Conservation (phyloP, 2,797 vertebrate species). For the Amblyraja radiata region DNA sequence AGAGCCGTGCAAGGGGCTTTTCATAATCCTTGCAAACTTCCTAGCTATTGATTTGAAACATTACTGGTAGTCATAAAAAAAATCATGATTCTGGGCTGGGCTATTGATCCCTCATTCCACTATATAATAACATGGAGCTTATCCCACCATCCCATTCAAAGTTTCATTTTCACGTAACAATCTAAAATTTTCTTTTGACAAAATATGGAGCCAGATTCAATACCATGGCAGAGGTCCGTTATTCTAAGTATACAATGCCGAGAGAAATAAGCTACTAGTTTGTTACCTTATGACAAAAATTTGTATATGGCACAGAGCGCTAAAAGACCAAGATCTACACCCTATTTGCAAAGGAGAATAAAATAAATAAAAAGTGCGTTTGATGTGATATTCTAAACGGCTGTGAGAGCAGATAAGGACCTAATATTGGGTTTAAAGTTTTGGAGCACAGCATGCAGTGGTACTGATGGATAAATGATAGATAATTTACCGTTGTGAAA, state of each 20-base stretch:
- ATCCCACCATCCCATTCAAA: not conserved
- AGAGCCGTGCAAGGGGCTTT: not conserved
- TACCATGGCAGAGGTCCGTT: not conserved
- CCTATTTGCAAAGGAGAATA: not conserved
- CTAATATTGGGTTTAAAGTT: constrained; percentile 24
- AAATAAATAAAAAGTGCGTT: not conserved
- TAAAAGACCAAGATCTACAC: not conserved
- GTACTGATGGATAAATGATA: constrained; percentile 25
- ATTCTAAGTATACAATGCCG: not conserved
- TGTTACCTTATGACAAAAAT: not conserved
- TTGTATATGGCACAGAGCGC: not conserved
- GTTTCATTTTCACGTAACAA: not conserved
- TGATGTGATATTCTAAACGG: not conserved
- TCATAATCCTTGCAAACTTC: not conserved
- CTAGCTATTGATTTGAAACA: not conserved
- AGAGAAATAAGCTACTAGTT: not conserved
- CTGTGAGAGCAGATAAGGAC: not conserved
- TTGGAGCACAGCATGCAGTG: constrained; percentile 12
- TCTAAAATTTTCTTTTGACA: too few relatives aligned
- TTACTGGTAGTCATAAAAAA: not conserved
- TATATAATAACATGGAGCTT: not conserved
- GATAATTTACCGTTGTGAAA: constrained; percentile 27
- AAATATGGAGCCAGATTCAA: not conserved
- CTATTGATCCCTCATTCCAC: not conserved
- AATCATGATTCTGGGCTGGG: not conserved